Conservation (phyloP, 2,113 vertebrate species). For the Elephantulus edwardii region DNA sequence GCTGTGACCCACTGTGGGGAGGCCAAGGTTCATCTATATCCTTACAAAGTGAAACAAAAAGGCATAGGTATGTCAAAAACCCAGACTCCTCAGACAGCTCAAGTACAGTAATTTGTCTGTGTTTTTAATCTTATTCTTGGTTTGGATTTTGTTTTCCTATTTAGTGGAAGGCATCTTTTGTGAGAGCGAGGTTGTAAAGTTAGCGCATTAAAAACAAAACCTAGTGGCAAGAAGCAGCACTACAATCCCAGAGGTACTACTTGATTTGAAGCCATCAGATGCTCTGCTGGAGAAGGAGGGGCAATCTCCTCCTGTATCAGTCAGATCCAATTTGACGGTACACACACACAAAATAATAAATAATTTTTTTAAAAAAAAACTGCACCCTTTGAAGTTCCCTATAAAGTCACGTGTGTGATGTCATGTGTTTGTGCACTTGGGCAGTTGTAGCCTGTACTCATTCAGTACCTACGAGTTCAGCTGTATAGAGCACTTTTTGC, state of each 20-base stretch:
- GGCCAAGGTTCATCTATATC: background rate
- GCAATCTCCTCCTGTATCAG: too few relatives aligned
- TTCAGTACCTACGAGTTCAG: background rate
- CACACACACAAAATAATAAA: too few relatives aligned
- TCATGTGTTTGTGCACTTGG: background rate
- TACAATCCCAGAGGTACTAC: too few relatives aligned
- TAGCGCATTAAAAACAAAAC: background rate
- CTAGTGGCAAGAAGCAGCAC: too few relatives aligned
- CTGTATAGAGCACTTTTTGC: background rate
- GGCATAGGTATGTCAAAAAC: background rate
- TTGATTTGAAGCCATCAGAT: too few relatives aligned
- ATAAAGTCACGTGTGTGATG: background rate
- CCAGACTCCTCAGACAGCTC: background rate
- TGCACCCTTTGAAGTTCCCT: background rate
- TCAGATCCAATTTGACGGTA: too few relatives aligned
- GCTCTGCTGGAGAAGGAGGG: too few relatives aligned
- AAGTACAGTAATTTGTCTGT: background rate
- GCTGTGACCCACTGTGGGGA: too few relatives aligned
- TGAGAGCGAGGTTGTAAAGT: background rate
- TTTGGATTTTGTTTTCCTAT: constrained; percentile 7
- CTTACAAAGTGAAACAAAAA: background rate
- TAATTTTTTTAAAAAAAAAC: too few relatives aligned
- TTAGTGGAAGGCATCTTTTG: background rate
- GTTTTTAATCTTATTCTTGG: background rate
- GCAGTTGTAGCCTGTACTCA: background rate